Percentiles rank a stretch among this genome's conserved stretches.
phyloP scores from a whole-genome alignment of 2,113 vertebrate species.

The Irena cyanogastra region DNA sequence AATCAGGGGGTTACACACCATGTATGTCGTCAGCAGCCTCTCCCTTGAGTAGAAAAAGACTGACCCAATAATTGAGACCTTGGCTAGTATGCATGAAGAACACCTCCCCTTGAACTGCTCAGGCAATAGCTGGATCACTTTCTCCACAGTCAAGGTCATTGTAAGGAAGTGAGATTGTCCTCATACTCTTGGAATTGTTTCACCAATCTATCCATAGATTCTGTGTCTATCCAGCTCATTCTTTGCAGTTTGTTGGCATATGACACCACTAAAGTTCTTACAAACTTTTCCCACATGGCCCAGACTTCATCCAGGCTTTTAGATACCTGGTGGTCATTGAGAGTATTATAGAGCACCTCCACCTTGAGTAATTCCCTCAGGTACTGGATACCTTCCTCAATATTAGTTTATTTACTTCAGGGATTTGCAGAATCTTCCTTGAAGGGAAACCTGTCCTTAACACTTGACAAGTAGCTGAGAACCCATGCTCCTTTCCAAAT shows the following conservation, averaged over 20 bases:
- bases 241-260: neutral
- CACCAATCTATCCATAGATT: no score
- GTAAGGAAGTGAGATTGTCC: neutral
- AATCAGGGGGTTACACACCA: neutral
- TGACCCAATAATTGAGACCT: neutral
- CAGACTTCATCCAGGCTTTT: neutral
- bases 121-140: neutral
- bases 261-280: neutral
- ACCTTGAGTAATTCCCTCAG: neutral
- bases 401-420: neutral
- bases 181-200: neutral
- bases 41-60: neutral
- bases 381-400: neutral
- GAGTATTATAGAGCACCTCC: neutral
- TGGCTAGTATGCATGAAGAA: neutral
- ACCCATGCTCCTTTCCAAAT: neutral
- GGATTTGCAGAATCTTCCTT: neutral
- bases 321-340: neutral
- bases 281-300: fast-evolving
- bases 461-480: neutral
- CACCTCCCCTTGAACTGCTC: neutral
- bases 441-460: neutral
- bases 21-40: neutral
- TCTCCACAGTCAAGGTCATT: neutral
- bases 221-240: neutral